A percentile compares a stretch with the other conserved stretches of the same genome.
Evolutionary conservation across 2,888 invertebrate species (phyloP).

Genomic region (Macrophya alboannulata): DNA sequence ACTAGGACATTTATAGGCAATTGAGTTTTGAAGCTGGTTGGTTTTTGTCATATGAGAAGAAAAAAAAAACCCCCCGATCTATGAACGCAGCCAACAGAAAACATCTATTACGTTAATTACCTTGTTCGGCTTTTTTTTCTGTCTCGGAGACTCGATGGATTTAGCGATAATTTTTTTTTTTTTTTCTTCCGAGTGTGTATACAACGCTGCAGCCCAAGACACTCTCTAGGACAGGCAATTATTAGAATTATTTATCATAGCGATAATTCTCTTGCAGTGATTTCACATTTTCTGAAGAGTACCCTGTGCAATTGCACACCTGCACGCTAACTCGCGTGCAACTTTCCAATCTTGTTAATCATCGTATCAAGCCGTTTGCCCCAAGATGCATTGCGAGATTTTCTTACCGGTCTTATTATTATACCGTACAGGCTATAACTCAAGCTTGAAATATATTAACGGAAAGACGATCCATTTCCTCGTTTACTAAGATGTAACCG

Average conservation of each 20-base stretch:
- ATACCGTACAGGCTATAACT: not conserved
- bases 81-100: constrained; percentile 1
- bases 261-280: constrained; percentile 44
- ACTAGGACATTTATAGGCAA: constrained; percentile 30
- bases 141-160: not conserved
- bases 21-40: not conserved
- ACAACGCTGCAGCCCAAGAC: not conserved
- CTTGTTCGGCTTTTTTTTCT: constrained; percentile 8
- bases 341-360: constrained; percentile 53
- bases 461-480: constrained; percentile 47
- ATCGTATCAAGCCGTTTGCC: constrained; percentile 49
- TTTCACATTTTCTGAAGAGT: constrained; percentile 50
- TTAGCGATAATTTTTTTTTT: constrained; percentile 9
- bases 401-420: constrained; percentile 41
- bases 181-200: not conserved
- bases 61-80: no score
- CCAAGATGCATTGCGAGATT: constrained; percentile 49
- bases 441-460: not conserved
- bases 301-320: constrained; percentile 47
- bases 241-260: constrained; percentile 37
- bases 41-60: not conserved
- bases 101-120: constrained; percentile 34
- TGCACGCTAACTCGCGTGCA: constrained; percentile 51
- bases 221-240: constrained; percentile 48
- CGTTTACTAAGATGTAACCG: constrained; percentile 16